phyloP scores from a whole-genome alignment of 2,797 vertebrate species.

The Neopelma chrysocephalum region DNA sequence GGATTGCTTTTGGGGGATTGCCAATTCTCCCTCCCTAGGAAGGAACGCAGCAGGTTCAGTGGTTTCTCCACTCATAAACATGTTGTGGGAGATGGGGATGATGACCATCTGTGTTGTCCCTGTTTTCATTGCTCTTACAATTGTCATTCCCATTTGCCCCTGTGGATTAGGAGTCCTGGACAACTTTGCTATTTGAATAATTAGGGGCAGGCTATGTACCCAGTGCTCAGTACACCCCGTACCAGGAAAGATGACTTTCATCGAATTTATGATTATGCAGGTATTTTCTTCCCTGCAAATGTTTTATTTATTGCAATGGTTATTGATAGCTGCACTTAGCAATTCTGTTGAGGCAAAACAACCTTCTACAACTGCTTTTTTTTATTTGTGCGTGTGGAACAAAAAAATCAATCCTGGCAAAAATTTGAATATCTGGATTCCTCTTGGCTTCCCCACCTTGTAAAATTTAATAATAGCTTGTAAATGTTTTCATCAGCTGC shows the following conservation, averaged over 20 bases:
- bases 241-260: not conserved
- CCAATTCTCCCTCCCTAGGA: not conserved
- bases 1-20: not conserved
- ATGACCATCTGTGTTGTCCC: not conserved
- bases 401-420: conserved; percentile 27
- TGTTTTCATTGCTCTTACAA: rapidly evolving
- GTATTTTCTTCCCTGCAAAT: conserved; percentile 30
- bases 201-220: not conserved
- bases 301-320: conserved; percentile 31
- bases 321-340: conserved; percentile 27
- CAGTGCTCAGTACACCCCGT: not conserved
- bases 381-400: not conserved
- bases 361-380: not conserved
- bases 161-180: not conserved
- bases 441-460: not conserved
- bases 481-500: conserved; percentile 39
- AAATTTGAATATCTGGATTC: conserved; percentile 6
- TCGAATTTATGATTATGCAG: not conserved
- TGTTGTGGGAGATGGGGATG: not conserved
- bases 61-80: not conserved
- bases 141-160: not conserved
- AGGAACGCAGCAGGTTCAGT: not conserved
- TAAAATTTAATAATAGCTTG: conserved; percentile 29
- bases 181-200: not conserved
- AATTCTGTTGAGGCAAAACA: conserved; percentile 8